Evolutionary conservation across 2,888 invertebrate species (phyloP).

Genomic region (Notodonta dromedarius): DNA sequence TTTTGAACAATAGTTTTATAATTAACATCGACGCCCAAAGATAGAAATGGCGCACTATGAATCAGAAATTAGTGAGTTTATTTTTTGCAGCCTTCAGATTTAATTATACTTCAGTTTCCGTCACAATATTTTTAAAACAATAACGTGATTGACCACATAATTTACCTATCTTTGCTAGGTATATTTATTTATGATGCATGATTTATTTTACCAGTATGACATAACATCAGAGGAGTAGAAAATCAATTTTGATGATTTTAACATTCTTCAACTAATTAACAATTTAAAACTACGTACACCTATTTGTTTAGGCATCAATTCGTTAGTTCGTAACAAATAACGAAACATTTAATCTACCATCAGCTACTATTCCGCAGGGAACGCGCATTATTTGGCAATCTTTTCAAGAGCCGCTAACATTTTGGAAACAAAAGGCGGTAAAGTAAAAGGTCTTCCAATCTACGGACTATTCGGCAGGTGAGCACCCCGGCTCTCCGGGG

Average conservation of each 20-base stretch:
- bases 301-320: no score
- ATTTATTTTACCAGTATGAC: no score
- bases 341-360: conserved; percentile 4
- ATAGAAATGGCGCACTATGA: not conserved
- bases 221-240: no score
- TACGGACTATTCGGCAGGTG: conserved; percentile 69
- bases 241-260: no score
- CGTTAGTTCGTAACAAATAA: not conserved
- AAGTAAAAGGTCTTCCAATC: conserved; percentile 66
- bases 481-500: conserved; percentile 59
- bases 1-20: conserved; percentile 3
- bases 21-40: not conserved
- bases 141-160: no score
- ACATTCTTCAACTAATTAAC: no score
- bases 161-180: no score
- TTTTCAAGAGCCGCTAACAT: conserved; percentile 26
- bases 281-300: no score
- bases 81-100: not conserved
- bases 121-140: no score
- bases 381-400: conserved; percentile 33
- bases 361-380: conserved; percentile 17
- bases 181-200: no score
- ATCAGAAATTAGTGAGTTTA: not conserved
- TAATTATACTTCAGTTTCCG: not conserved
- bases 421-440: conserved; percentile 63